phyloP scores from a whole-genome alignment of 35 echinoderm and acorn worm genomes.

The Eucidaris tribuloides region DNA sequence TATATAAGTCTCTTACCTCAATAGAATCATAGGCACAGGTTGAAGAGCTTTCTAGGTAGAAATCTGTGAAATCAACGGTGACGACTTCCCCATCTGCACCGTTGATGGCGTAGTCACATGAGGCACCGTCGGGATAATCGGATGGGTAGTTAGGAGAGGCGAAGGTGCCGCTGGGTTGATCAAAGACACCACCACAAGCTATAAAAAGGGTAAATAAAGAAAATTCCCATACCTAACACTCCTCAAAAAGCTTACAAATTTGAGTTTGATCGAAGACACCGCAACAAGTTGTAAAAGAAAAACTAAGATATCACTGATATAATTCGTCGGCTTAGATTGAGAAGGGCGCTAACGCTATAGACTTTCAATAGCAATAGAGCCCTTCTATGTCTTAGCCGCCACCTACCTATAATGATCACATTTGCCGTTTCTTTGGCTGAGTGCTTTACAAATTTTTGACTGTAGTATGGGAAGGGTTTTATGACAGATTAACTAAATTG shows the following conservation, averaged over 20 bases:
- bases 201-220: too few species aligned
- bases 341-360: not conserved
- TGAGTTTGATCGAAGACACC: too few species aligned
- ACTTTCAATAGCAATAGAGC: too few species aligned
- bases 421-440: too few species aligned
- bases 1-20: not conserved
- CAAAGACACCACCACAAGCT: conserved; percentile 37
- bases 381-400: too few species aligned
- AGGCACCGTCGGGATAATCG: conserved; percentile 9
- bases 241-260: too few species aligned
- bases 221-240: too few species aligned
- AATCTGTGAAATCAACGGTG: not conserved
- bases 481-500: too few species aligned
- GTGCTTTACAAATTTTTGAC: too few species aligned
- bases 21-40: conserved; percentile 33
- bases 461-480: too few species aligned
- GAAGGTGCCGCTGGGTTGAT: not conserved
- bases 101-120: conserved; percentile 37
- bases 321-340: not conserved
- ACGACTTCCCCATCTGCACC: conserved; percentile 16
- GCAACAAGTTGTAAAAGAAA: too few species aligned
- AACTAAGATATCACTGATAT: not conserved
- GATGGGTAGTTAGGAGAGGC: conserved; percentile 33
- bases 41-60: conserved; percentile 21
- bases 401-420: too few species aligned